Conservation (phyloP, 2,888 invertebrate genomes). For the Ectemnius continuus region DNA sequence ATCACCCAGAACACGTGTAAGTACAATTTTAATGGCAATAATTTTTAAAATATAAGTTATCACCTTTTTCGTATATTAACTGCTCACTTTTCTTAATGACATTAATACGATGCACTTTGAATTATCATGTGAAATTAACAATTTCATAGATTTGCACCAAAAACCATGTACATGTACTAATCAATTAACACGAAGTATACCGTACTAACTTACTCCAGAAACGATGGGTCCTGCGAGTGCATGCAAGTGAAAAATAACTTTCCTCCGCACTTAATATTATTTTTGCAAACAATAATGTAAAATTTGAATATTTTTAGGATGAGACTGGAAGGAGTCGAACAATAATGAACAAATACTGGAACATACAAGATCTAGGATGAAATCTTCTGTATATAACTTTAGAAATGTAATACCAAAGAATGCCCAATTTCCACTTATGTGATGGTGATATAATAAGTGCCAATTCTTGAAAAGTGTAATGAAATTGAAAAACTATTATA, state of each 20-base stretch:
- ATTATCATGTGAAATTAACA: background rate
- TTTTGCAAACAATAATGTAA: background rate
- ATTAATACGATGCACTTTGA: background rate
- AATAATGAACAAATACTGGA: constrained; percentile 22
- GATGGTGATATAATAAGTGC: too few species aligned
- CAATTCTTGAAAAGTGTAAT: too few species aligned
- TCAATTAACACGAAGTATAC: constrained; percentile 11
- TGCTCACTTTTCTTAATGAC: background rate
- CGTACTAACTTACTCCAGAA: constrained; percentile 14
- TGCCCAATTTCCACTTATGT: background rate
- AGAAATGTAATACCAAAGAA: constrained; percentile 8
- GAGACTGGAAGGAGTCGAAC: constrained; percentile 60
- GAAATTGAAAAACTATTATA: background rate
- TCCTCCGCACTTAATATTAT: background rate
- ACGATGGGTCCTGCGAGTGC: constrained; percentile 20
- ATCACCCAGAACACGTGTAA: constrained; percentile 98
- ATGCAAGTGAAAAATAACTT: background rate
- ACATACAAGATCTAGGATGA: constrained; percentile 7
- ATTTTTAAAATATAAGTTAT: background rate
- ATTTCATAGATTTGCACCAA: constrained; percentile 61
- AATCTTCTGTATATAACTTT: constrained; percentile 16
- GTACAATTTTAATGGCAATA: constrained; percentile 67
- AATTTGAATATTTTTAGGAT: constrained; percentile 51
- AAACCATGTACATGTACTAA: constrained; percentile 65
- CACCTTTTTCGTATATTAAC: background rate